phyloP scores from a whole-genome alignment of 2,113 vertebrate genomes.

The Lasiurus borealis region DNA sequence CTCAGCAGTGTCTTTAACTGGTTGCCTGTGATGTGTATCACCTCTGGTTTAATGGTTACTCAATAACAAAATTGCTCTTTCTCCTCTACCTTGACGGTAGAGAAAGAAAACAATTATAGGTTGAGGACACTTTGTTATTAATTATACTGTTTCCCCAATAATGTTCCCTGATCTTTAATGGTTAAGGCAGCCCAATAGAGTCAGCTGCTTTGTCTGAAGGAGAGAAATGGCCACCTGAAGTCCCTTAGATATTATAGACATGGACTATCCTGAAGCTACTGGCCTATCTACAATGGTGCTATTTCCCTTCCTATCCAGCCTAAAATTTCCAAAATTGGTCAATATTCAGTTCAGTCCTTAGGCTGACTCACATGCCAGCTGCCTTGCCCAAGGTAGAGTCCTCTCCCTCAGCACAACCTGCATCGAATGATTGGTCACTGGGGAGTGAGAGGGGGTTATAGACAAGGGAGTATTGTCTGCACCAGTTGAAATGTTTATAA shows the following conservation, averaged over 20 bases:
- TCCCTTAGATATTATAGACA: not conserved
- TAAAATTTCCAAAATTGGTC: not conserved
- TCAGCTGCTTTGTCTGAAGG: not conserved
- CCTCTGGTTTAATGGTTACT: not conserved
- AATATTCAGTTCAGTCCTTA: not conserved
- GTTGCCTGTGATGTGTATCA: not conserved
- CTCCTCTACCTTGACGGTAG: not conserved
- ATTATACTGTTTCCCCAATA: not conserved
- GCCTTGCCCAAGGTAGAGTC: not conserved
- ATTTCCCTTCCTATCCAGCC: not conserved
- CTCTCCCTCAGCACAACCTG: not conserved
- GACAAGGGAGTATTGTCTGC: not conserved
- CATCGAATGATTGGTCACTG: not conserved
- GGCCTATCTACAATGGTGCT: accelerated
- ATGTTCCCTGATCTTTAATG: not conserved
- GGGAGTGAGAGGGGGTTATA: too few relatives aligned
- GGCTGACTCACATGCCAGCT: not conserved
- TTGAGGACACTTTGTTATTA: not conserved
- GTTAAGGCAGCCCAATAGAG: not conserved
- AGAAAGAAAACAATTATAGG: not conserved
- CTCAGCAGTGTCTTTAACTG: not conserved
- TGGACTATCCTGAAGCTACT: not conserved
- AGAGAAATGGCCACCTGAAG: not conserved
- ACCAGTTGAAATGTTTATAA: not conserved
- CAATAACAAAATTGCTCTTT: not conserved